Evolutionary conservation across 2,113 vertebrate genomes (phyloP).

Genomic region (Psophia crepitans): DNA sequence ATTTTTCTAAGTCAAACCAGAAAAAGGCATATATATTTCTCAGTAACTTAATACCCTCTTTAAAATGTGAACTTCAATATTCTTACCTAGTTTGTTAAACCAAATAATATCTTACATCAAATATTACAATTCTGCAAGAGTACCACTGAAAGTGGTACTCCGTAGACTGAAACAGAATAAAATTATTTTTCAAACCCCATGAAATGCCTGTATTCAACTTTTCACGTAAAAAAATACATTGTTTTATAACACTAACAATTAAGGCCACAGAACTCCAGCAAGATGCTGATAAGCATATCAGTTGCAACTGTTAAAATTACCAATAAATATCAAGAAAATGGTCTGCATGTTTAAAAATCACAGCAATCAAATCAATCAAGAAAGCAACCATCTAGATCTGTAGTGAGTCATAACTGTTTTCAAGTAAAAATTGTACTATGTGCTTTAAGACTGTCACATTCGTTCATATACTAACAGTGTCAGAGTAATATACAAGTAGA

Average conservation of each 20-base stretch:
- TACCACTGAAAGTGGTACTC: slow-evolving; percentile 2
- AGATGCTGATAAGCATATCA: slow-evolving; percentile 23
- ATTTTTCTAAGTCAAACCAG: neutral
- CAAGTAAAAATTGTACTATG: slow-evolving; percentile 66
- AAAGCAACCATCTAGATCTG: slow-evolving; percentile 26
- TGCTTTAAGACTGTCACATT: slow-evolving; percentile 46
- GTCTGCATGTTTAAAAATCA: slow-evolving; percentile 44
- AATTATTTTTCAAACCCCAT: slow-evolving; percentile 35
- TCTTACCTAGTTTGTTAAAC: slow-evolving; percentile 17
- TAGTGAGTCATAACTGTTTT: slow-evolving; percentile 56
- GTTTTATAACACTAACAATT: slow-evolving; percentile 67
- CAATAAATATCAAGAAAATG: slow-evolving; percentile 72
- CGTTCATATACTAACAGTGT: slow-evolving; percentile 12
- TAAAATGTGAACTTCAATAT: neutral
- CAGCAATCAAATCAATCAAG: slow-evolving; percentile 37
- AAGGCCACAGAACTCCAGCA: slow-evolving; percentile 71
- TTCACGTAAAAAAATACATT: slow-evolving; percentile 69
- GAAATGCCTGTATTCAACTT: slow-evolving; percentile 41
- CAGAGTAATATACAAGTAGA: slow-evolving; percentile 68
- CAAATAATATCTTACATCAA: neutral
- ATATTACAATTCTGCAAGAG: neutral
- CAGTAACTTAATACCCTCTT: neutral
- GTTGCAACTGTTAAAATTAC: slow-evolving; percentile 51
- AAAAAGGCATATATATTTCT: neutral
- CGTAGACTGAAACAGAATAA: slow-evolving; percentile 39